These are phyloP conservation scores for Enteromius afrohamiltoni DNA, from an alignment of 2,797 vertebrate genomes.

Conservation along the genomic window DNA sequence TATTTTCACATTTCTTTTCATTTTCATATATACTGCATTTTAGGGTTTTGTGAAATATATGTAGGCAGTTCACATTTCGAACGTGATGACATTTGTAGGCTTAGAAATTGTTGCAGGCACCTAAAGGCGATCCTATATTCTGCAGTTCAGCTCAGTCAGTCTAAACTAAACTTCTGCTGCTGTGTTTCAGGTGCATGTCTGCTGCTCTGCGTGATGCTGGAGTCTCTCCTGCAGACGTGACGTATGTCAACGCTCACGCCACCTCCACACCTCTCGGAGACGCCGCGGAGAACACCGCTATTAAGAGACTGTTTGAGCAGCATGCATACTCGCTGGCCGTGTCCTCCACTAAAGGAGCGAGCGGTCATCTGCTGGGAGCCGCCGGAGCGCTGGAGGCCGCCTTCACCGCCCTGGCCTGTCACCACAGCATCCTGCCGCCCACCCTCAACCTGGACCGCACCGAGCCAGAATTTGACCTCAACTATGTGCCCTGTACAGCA, in stretches of 20 bases:
- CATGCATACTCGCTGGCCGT: slow-evolving; percentile 77
- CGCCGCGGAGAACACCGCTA: slow-evolving; percentile 91
- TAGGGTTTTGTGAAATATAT: background rate
- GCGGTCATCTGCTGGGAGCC: slow-evolving; percentile 92
- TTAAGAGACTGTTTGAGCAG: slow-evolving; percentile 87
- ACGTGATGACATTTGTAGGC: no score
- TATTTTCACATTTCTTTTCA: background rate
- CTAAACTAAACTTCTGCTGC: background rate
- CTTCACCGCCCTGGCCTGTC: slow-evolving; percentile 90
- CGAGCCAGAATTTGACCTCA: slow-evolving; percentile 89
- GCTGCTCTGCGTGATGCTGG: slow-evolving; percentile 86
- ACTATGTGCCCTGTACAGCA: slow-evolving; percentile 86
- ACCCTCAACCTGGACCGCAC: slow-evolving; percentile 92
- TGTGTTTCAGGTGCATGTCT: slow-evolving; percentile 86
- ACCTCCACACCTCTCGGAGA: slow-evolving; percentile 95
- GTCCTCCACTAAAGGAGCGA: slow-evolving; percentile 96
- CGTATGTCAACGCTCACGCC: slow-evolving; percentile 93
- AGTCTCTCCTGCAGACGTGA: slow-evolving; percentile 80
- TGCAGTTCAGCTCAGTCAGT: no score
- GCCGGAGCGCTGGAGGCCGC: slow-evolving; percentile 91
- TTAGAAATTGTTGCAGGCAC: background rate
- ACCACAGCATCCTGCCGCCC: slow-evolving; percentile 85
- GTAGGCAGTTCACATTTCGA: background rate
- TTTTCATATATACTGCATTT: background rate
- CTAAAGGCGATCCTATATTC: background rate